Conservation (phyloP, 1,140 invertebrate species). For the Brachionus rotundiformis region DNA sequence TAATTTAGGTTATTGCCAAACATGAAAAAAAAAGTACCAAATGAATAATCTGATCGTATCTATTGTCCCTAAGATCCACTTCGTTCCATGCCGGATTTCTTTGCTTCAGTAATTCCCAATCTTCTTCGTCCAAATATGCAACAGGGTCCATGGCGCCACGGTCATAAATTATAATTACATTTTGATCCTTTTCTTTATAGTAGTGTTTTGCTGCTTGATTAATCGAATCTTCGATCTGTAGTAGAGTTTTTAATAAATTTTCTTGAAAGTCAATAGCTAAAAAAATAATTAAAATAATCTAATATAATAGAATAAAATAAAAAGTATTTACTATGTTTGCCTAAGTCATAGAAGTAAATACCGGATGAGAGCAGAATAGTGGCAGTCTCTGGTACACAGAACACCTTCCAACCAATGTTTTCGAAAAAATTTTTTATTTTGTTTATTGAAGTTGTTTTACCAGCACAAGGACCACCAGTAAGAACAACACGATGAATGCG, state of each 20-base stretch:
- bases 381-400: slow-evolving; percentile 96
- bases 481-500: slow-evolving; percentile 14
- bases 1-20: not conserved
- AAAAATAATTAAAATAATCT: slow-evolving; percentile 4
- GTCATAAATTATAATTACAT: slow-evolving; percentile 97
- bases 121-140: slow-evolving; percentile 84
- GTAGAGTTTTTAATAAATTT: slow-evolving; percentile 92
- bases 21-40: slow-evolving; percentile 8
- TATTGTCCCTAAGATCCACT: slow-evolving; percentile 88
- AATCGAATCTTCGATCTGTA: slow-evolving; percentile 95
- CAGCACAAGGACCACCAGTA: slow-evolving; percentile 82
- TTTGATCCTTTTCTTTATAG: slow-evolving; percentile 66
- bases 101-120: slow-evolving; percentile 85
- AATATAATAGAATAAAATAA: too few species aligned
- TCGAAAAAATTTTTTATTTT: slow-evolving; percentile 95
- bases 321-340: slow-evolving; percentile 35
- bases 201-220: slow-evolving; percentile 83
- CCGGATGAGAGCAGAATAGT: slow-evolving; percentile 87
- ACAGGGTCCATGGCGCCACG: slow-evolving; percentile 95
- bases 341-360: slow-evolving; percentile 37
- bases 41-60: slow-evolving; percentile 82
- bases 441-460: slow-evolving; percentile 97
- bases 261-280: slow-evolving; percentile 77
- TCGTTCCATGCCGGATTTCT: slow-evolving; percentile 83
- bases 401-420: slow-evolving; percentile 98